Base-by-base conservation (phyloP, 2,888 invertebrate genomes). In the Drosophila tanythrix region DNA sequence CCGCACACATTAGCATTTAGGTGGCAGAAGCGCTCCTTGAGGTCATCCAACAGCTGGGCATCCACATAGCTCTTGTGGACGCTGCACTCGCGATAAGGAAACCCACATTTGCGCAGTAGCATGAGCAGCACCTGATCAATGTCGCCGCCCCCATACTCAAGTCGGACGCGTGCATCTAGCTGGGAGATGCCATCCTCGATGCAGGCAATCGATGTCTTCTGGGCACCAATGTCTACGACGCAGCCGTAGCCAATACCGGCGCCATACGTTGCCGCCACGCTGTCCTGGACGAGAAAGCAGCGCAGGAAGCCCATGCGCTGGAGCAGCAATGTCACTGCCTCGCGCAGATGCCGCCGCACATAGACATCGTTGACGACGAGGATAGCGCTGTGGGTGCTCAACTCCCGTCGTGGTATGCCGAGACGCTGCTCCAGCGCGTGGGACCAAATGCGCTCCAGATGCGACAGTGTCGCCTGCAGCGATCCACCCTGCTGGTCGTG, bases 111-210 rank as follows among this genome's bases (percentile, higher is more conserved):
- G 81, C 97, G 96, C 31, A 99, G 94, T 79, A 99, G 94, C 96
- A 98, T 97, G 61, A 96, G 96, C 83, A 99, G 95, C 10, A 97
- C 96, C 92, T 98, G 97, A 0, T 98, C 97, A 0, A 99, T 96
- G 93, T 99, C 99, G 15, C 97, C 96, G 5, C 98, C 97, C 5
- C 98, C 98, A 91, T 98, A 98, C 82, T 97, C 97, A 94, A 98
- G 95, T 60, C 97, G 93, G 0, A 95, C 95, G 90, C 98, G 94
- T 0, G 98, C 98, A 76, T 96, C 96, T 80, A 96, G 95, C 89
- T 98, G 97, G 31, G 98, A 98, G 71, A 99, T 97, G 1, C 98
- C 98, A 94, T 99, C 99, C 94, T 99, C 99, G 1, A 99, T 98
- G 94, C 99, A 99, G 2, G 98, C 98, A 27, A 99, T 96, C 0